Conservation (phyloP, 2,888 invertebrate genomes). For the Melinopterus prodromus region DNA sequence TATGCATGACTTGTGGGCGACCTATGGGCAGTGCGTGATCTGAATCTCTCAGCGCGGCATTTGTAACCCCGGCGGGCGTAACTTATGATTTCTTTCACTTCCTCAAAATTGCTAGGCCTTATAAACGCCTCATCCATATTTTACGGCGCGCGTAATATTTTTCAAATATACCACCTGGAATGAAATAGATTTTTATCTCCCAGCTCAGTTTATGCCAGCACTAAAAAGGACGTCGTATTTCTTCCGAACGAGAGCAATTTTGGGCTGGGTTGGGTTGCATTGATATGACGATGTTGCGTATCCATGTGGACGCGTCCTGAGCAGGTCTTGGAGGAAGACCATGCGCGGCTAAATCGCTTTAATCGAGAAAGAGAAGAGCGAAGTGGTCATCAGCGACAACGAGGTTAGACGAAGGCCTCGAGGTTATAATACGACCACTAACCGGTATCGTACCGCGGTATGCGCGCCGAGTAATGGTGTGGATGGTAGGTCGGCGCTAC, state of each 20-base stretch:
- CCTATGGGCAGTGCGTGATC: constrained; percentile 13
- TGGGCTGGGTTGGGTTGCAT: no score
- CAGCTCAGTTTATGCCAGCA: background rate
- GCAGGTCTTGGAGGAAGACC: constrained; percentile 6
- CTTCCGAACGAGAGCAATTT: no score
- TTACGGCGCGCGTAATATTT: constrained; percentile 16
- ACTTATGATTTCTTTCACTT: constrained; percentile 27
- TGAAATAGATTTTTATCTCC: constrained; percentile 17
- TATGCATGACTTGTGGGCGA: constrained; percentile 17
- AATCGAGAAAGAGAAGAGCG: constrained; percentile 23
- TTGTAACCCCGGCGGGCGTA: constrained; percentile 4
- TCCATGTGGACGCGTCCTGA: background rate
- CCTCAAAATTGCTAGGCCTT: constrained; percentile 18
- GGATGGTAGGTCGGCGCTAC: constrained; percentile 4
- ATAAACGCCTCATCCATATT: constrained; percentile 22
- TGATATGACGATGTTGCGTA: no score
- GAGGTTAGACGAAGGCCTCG: constrained; percentile 26
- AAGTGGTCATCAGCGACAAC: constrained; percentile 19
- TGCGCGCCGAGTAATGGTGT: background rate
- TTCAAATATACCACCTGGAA: constrained; percentile 11
- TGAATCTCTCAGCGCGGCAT: constrained; percentile 5
- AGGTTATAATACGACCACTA: constrained; percentile 6
- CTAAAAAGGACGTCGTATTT: no score
- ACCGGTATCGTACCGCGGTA: constrained; percentile 23
- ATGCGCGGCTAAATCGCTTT: constrained; percentile 30